A percentile compares a stretch with the other conserved stretches of the same genome.
phyloP scores from a whole-genome alignment of 2,888 invertebrate species.

The Lamellibrachia columna region DNA sequence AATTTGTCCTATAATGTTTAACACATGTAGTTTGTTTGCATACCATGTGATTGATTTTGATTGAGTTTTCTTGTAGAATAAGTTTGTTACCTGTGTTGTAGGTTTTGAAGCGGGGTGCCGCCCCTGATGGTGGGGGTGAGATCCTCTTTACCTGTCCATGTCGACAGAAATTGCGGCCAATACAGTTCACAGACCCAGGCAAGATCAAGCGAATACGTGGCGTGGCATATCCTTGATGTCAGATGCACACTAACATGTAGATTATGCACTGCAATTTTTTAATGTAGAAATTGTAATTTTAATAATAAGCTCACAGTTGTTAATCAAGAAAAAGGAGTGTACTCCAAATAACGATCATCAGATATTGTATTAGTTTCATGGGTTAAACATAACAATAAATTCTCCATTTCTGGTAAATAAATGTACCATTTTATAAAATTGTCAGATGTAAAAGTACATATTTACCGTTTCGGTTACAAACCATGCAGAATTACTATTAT shows the following conservation, averaged over 20 bases:
- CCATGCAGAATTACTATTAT: too few relatives aligned
- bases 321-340: neutral
- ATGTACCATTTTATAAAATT: neutral
- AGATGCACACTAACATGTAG: neutral
- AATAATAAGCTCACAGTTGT: neutral
- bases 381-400: neutral
- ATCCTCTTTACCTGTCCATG: conserved; percentile 89
- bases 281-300: neutral
- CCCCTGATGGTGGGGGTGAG: conserved; percentile 93
- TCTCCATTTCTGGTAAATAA: neutral
- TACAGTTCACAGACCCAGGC: conserved; percentile 80
- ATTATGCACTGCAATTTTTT: neutral
- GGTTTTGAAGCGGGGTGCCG: conserved; percentile 76
- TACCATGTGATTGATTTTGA: neutral
- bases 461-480: too few relatives aligned
- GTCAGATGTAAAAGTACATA: neutral
- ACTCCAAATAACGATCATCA: neutral
- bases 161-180: conserved; percentile 81
- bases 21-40: neutral
- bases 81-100: conserved; percentile 35
- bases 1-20: neutral
- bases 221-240: conserved; percentile 73
- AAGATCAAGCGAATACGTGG: conserved; percentile 95
- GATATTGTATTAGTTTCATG: neutral
- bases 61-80: conserved; percentile 19